Evolutionary conservation across 2,113 vertebrate genomes (phyloP).

Genomic region (Origma solitaria): DNA sequence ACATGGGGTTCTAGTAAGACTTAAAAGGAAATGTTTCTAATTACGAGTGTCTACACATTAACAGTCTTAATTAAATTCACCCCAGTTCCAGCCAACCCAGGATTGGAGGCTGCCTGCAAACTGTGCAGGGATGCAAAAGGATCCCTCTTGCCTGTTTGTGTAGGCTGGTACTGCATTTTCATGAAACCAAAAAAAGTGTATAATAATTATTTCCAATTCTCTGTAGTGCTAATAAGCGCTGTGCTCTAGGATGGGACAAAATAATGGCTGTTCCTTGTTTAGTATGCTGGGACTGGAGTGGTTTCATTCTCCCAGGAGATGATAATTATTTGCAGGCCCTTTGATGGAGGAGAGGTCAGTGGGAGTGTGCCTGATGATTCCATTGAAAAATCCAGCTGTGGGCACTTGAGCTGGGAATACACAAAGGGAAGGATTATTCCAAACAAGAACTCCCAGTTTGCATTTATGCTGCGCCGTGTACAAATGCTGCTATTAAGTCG

Average conservation of each 20-base stretch:
- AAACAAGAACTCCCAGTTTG: background rate
- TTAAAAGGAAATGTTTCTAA: background rate
- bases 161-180: background rate
- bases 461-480: background rate
- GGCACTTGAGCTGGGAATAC: background rate
- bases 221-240: background rate
- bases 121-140: background rate
- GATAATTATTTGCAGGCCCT: background rate
- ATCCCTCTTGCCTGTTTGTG: background rate
- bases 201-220: background rate
- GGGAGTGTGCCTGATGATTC: background rate
- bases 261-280: background rate
- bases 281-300: background rate
- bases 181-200: background rate
- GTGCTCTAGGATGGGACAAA: background rate
- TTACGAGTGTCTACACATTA: background rate
- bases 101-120: background rate
- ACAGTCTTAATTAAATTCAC: constrained; percentile 43
- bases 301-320: background rate
- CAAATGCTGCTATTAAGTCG: background rate
- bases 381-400: background rate
- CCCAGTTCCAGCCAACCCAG: constrained; percentile 4
- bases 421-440: background rate
- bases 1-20: background rate
- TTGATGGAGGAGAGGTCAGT: background rate